Evolutionary conservation across 2,797 vertebrate genomes (phyloP).

Genomic region (Ptychobarbus kaznakovi): DNA sequence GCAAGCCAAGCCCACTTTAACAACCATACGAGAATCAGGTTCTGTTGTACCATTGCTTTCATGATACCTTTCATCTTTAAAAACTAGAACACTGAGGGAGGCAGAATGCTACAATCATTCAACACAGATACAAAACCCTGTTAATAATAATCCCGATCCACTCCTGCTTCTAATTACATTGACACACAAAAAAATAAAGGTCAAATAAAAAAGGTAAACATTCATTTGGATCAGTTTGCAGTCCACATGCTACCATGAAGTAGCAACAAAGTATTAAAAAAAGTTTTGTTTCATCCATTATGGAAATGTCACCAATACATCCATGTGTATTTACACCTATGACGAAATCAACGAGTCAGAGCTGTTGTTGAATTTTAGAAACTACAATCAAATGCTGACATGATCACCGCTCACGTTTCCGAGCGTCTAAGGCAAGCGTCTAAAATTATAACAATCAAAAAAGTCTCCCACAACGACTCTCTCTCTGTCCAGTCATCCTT

Average conservation of each 20-base stretch:
- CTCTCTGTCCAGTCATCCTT: slow-evolving; percentile 47
- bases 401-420: slow-evolving; percentile 52
- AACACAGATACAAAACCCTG: slow-evolving; percentile 32
- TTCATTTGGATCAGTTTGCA: slow-evolving; percentile 63
- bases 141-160: slow-evolving; percentile 6
- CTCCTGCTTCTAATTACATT: slow-evolving; percentile 2
- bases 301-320: slow-evolving; percentile 46
- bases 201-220: slow-evolving; percentile 65
- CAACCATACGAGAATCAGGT: slow-evolving; percentile 9
- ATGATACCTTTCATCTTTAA: slow-evolving; percentile 31
- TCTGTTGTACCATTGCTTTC: slow-evolving; percentile 24
- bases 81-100: slow-evolving; percentile 19
- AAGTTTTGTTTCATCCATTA: slow-evolving; percentile 47
- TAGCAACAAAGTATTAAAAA: slow-evolving; percentile 46
- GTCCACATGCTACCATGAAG: slow-evolving; percentile 44
- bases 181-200: slow-evolving; percentile 22
- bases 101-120: slow-evolving; percentile 30
- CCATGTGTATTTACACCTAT: slow-evolving; percentile 56
- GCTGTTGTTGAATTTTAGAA: slow-evolving; percentile 23
- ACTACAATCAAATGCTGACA: slow-evolving; percentile 28
- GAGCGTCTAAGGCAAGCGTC: slow-evolving; percentile 67
- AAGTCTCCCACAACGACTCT: slow-evolving; percentile 36
- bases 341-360: slow-evolving; percentile 3
- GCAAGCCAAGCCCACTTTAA: slow-evolving; percentile 33
- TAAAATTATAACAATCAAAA: slow-evolving; percentile 60